Evolutionary conservation across 2,888 invertebrate species (phyloP), one percentile per base, ranked within the genome.

Genomic region (Leptinotarsa peninsularis): DNA sequence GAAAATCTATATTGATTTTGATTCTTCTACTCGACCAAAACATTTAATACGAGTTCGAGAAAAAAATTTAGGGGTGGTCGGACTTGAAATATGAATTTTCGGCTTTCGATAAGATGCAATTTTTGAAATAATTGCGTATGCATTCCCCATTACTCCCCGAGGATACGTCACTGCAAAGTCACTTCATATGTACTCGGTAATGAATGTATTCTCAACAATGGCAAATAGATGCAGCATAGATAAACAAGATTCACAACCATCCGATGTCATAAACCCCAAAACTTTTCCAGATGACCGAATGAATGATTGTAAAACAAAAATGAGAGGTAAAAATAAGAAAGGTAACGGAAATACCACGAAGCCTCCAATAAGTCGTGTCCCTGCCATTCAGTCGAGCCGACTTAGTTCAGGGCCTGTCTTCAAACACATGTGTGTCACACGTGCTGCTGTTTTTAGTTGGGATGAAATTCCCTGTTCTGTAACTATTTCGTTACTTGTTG

Each of bases 351-450:
- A 76, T 78, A 76, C 70, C 73, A 76, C 67, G 66, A 71, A 67
- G 76, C 66, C 67, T 74, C 58, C 63, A 67, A 58, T 71, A 67
- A 72, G 73, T 71, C 73, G 73, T 50, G 66, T 66, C 77, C 72
- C 68, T 73, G 68, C 67, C 76, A 56, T 75, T 49, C 67, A 66
- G 60, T 18, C 73, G 68, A 66, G 54, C 17, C 73, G 68, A 70
- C 76, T 78, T 76, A 74, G 72, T 76, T 63, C 63, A 63, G 63
- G 15, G 63, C 63, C 63, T 63, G 63, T 63, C 4, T 63, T 58
- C 43, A 73, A 75, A 81, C 84, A 84, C 84, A 85, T 83, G 81
- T 84, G 84, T 80, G 76, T 73, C 80, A 83, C 85, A 85, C 82
- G 83, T 85, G 85, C 79, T 79, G 77, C 81, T 82, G 82, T 78